Evolutionary conservation across 2,888 invertebrate species (phyloP).

Genomic region (Rhopalosiphum nymphaeae): DNA sequence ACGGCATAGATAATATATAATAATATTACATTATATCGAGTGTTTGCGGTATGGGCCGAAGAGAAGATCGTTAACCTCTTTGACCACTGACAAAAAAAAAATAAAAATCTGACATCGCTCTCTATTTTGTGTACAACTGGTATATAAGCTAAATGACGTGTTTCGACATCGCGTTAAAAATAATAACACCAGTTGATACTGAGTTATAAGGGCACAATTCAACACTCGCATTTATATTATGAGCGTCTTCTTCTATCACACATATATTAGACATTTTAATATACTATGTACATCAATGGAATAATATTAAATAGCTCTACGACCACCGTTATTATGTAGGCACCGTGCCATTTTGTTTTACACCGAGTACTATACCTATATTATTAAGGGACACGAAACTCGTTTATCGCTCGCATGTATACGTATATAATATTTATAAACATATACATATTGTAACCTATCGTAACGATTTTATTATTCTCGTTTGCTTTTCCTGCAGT

Average conservation of each 20-base stretch:
- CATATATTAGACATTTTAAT: not conserved
- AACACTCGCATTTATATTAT: not conserved
- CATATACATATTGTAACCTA: not conserved
- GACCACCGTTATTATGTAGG: not conserved
- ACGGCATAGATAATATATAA: not conserved
- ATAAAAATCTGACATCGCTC: not conserved
- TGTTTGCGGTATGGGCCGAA: not conserved
- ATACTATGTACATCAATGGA: not conserved
- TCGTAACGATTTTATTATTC: not conserved
- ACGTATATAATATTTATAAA: too few species aligned
- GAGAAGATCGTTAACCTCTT: conserved; percentile 45
- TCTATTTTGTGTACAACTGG: not conserved
- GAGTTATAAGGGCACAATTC: conserved; percentile 13
- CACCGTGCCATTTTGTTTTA: not conserved
- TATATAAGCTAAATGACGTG: not conserved
- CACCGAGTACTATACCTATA: not conserved
- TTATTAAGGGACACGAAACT: not conserved
- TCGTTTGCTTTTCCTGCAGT: not conserved
- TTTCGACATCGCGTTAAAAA: not conserved
- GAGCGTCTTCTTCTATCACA: not conserved
- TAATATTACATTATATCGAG: not conserved
- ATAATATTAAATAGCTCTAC: not conserved
- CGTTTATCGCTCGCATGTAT: not conserved
- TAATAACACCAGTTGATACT: not conserved
- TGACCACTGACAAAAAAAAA: conserved; percentile 14